phyloP scores from a whole-genome alignment of 2,888 invertebrate species.

The Epsilonema sp. region DNA sequence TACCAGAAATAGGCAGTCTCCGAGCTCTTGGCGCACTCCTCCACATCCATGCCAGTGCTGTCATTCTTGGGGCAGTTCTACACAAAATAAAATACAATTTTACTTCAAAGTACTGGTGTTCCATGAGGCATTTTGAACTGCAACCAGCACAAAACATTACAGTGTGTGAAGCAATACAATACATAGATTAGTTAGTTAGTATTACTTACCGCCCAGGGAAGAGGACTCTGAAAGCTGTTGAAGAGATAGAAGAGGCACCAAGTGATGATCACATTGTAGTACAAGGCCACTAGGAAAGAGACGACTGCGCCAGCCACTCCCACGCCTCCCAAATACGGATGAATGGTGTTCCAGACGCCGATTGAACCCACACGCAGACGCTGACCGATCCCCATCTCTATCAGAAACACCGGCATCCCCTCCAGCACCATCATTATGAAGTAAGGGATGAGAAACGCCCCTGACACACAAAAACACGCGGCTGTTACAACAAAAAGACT shows the following conservation, averaged over 20 bases:
- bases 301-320: constrained; percentile 78
- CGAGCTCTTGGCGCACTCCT: constrained; percentile 56
- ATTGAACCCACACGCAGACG: constrained; percentile 68
- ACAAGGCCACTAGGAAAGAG: constrained; percentile 72
- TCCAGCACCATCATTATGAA: constrained; percentile 81
- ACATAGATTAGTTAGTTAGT: neutral
- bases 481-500: too few relatives aligned
- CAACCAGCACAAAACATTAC: too few relatives aligned
- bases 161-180: constrained; percentile 13
- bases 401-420: constrained; percentile 73
- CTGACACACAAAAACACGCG: constrained; percentile 51
- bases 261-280: constrained; percentile 89
- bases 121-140: too few relatives aligned
- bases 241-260: constrained; percentile 88
- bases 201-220: constrained; percentile 60
- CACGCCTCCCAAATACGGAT: constrained; percentile 74
- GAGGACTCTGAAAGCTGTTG: constrained; percentile 62
- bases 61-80: too few relatives aligned
- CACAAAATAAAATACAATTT: too few relatives aligned
- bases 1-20: constrained; percentile 85
- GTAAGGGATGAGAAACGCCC: constrained; percentile 89
- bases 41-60: too few relatives aligned
- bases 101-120: too few relatives aligned
- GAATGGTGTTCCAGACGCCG: constrained; percentile 75
- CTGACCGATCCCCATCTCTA: constrained; percentile 84